Evolutionary conservation across 2,797 vertebrate species (phyloP), one percentile per base, ranked within the genome.

Genomic region (Epinephelus awoara): DNA sequence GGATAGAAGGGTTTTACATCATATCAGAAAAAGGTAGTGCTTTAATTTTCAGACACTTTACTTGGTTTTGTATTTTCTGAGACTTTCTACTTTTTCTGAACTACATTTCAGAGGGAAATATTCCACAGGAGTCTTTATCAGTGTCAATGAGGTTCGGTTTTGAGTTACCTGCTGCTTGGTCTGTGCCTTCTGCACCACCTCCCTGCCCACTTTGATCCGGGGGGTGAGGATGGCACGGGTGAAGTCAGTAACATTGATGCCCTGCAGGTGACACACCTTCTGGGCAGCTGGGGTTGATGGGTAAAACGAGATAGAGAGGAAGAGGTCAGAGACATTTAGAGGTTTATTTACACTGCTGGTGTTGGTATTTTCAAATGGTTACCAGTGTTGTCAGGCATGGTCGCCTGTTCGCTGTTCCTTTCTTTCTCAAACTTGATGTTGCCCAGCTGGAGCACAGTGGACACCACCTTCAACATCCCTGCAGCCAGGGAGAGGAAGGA

Each of bases 161-260:
- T 2, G 2, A 11, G 25, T 55, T 77, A 99, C 98, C 96, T 99
- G 98, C 85, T 99, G 98, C 88, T 99, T 99, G 70, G 98, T 99
- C 94, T 99, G 98, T 13, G 98, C 98, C 91, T 99, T 99, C 93
- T 99, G 98, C 15, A 99, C 98, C 57, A 98, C 96, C 49, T 99
- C 98, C 71, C 98, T 90, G 50, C 98, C 98, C 0, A 99, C 98
- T 93, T 99, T 99, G 90, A 99, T 99, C 14, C 98, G 94, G 3
- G 98, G 98, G 0, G 97, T 98, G 72, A 99, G 96, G 79, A 99
- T 97, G 72, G 96, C 94, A 18, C 97, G 96, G 72, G 97, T 98
- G 93, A 99, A 99, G 89, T 99, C 98, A 0, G 97, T 98, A 93
- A 99, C 97, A 0, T 97, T 98, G 87, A 99, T 97, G 34, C 98